Evolutionary conservation across 2,888 invertebrate species (phyloP), one percentile per base, ranked within the genome.

Genomic region (Ophion ventricosus): DNA sequence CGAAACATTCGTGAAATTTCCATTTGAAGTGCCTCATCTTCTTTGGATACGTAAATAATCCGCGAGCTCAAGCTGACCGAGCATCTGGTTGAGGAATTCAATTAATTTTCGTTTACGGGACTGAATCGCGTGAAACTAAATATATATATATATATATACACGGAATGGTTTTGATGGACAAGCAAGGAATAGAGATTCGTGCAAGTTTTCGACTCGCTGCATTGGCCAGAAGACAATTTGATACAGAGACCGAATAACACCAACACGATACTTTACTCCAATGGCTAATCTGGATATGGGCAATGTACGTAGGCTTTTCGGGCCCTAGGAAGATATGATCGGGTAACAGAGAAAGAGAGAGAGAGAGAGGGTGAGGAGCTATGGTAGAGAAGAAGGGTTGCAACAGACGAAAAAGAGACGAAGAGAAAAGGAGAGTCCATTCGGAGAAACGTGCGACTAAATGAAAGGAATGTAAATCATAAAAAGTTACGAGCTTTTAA

Each of bases 401-500:
- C 35, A 63, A 63, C 54, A 26, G 59, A 79, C 23, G 80, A 72
- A 82, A 80, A 80, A 80, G 49, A 29, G 64, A 84, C 23, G 80
- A 70, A 82, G 77, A 82, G 79, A 80, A 75, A 85, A 82, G 85
- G 85, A 86, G 85, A 89, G 90, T 91, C 89, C 88, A 91, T 91
- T 89, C 90, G 89, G 87, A 89, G 88, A 90, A 90, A 91, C 90
- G 91, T 90, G 92, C 91, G 92, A 93, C 92, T 92, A 92, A 93
- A 93, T 93, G 92, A 93, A 93, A 93, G 91, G 92, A 92, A 93
- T 93, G 92, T 93, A 93, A 92, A 93, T 93, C 92, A 93, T 93
- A 93, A 93, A 93, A 93, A 93, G 93, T 93, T 93, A 93, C 92
- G 93, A 93, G 92, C 92, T 93, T 93, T 93, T 93, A 93, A 93